These are phyloP conservation scores for Felis chaus DNA, from an alignment of 2,113 vertebrate genomes.

Conservation along the genomic window DNA sequence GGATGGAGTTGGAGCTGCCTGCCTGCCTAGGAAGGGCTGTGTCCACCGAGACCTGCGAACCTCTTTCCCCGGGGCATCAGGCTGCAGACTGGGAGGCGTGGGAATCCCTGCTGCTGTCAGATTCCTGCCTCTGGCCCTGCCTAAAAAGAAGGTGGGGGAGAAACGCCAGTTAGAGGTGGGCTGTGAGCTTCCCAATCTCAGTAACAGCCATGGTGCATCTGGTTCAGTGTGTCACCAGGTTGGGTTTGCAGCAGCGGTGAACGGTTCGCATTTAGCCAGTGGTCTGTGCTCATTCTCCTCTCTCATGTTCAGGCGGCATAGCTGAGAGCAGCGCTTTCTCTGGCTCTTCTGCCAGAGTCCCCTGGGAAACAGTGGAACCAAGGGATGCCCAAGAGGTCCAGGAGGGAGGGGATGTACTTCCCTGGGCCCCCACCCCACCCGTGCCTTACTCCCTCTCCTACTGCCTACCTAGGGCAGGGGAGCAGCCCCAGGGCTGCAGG, in stretches of 20 bases:
- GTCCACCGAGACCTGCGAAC: not conserved
- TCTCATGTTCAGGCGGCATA: not conserved
- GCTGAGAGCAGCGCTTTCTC: not conserved
- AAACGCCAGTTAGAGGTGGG: not conserved
- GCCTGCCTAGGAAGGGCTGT: not conserved
- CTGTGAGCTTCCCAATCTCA: not conserved
- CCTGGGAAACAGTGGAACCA: not conserved
- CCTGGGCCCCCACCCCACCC: not conserved
- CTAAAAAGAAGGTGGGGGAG: not conserved
- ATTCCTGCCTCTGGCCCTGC: not conserved
- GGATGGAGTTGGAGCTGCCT: not conserved
- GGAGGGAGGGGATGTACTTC: not conserved
- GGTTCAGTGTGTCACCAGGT: not conserved
- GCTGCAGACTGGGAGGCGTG: not conserved
- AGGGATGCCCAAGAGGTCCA: not conserved
- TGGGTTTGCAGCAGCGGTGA: not conserved
- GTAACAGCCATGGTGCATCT: not conserved
- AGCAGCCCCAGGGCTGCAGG: not conserved
- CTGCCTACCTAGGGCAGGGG: not conserved
- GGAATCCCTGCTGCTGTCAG: not conserved
- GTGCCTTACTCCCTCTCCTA: not conserved
- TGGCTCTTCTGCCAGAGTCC: not conserved
- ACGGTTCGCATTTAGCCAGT: not conserved
- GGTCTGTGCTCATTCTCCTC: not conserved
- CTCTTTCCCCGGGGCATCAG: not conserved